phyloP scores from a whole-genome alignment of 2,113 vertebrate species.

The Antechinus flavipes region DNA sequence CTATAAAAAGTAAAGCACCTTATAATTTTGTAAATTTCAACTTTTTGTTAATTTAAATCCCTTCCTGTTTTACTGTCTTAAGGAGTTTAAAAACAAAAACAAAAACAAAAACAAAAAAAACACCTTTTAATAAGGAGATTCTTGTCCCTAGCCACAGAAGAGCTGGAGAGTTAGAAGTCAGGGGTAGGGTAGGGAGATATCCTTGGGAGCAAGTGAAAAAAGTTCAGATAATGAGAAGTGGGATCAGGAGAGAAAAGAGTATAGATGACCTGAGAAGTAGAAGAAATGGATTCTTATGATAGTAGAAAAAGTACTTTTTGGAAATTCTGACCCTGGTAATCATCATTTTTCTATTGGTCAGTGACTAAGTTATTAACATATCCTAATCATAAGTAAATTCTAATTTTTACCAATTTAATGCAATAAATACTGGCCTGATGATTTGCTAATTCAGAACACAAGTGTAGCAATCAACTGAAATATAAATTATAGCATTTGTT shows the following conservation, averaged over 20 bases:
- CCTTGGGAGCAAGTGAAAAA: neutral
- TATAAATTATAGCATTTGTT: conserved; percentile 44
- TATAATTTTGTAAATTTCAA: neutral
- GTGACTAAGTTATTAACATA: conserved; percentile 49
- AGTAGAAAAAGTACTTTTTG: neutral
- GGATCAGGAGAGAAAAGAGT: neutral
- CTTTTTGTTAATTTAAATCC: neutral
- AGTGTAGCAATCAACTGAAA: conserved; percentile 43
- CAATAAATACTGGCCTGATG: conserved; percentile 52
- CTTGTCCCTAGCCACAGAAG: neutral
- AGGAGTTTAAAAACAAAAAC: neutral
- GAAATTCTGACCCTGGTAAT: neutral
- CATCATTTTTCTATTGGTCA: neutral
- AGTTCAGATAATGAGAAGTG: neutral
- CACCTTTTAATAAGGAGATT: neutral
- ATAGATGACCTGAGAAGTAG: neutral
- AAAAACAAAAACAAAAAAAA: no score
- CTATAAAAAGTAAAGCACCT: neutral
- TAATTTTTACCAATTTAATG: conserved; percentile 54
- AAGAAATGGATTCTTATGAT: neutral
- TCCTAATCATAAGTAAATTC: conserved; percentile 60
- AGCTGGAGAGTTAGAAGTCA: neutral
- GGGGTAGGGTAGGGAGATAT: neutral
- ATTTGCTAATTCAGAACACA: conserved; percentile 12
- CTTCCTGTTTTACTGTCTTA: neutral